A percentile compares a stretch with the other conserved stretches of the same genome.
These are phyloP conservation scores for Doris montereyensis DNA, from an alignment of 2,888 invertebrate genomes.

Conservation along the genomic window DNA sequence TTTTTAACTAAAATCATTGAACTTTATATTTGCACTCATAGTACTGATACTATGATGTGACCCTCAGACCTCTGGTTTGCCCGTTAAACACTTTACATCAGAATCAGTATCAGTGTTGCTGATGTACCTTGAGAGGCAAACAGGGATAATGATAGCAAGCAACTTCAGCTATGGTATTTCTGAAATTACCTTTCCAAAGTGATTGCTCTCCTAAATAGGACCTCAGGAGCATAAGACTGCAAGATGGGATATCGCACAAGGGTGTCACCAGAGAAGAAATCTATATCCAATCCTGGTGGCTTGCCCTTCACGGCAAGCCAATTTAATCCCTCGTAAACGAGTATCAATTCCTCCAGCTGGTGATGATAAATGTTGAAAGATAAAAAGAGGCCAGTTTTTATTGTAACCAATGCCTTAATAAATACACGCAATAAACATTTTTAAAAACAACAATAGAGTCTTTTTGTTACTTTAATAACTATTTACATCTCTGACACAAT, in stretches of 20 bases:
- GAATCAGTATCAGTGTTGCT: no score
- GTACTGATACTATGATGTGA: no score
- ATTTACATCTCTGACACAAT: no score
- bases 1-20: no score
- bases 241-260: conserved; percentile 67
- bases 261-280: conserved; percentile 65
- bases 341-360: conserved; percentile 71
- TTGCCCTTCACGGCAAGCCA: conserved; percentile 66
- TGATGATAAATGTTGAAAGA: neutral
- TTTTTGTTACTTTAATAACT: no score
- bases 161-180: no score
- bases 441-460: no score
- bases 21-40: no score
- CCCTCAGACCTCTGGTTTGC: no score
- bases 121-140: no score
- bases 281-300: conserved; percentile 66
- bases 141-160: no score
- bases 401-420: neutral
- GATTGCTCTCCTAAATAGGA: conserved; percentile 65
- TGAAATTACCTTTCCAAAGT: conserved; percentile 63
- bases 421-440: neutral
- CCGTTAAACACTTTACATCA: no score
- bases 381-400: neutral
- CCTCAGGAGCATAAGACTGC: conserved; percentile 60
- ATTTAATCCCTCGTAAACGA: conserved; percentile 67